These are phyloP conservation scores for Palythoa caribaeorum DNA, from an alignment of 92 coral and sea anemone genomes.

Conservation along the genomic window DNA sequence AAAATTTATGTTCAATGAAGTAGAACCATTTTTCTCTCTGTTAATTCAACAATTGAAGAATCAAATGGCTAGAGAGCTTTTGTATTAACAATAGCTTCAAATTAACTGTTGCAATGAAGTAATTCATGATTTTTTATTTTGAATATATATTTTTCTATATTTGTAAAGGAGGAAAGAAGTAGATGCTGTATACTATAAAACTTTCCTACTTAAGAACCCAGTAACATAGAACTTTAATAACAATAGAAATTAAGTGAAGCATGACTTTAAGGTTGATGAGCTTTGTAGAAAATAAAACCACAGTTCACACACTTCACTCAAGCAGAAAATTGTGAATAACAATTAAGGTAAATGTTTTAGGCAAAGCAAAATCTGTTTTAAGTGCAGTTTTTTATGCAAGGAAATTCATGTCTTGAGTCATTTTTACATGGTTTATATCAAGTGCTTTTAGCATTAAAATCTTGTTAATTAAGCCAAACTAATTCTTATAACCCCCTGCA, in stretches of 20 bases:
- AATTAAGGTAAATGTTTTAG: background rate
- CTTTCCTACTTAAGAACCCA: background rate
- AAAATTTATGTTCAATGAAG: background rate
- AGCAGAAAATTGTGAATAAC: conserved; percentile 33
- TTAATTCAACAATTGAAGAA: conserved; percentile 26
- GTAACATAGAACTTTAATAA: background rate
- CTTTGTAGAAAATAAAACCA: conserved; percentile 27
- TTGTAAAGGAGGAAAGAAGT: no score
- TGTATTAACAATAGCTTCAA: background rate
- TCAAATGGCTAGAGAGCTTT: background rate
- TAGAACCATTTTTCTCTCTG: background rate
- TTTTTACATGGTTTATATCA: no score
- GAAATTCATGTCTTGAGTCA: no score
- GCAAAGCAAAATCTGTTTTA: background rate
- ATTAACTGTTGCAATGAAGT: no score
- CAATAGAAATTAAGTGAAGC: conserved; percentile 30
- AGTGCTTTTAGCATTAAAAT: background rate
- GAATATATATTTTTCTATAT: no score
- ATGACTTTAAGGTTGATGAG: conserved; percentile 22
- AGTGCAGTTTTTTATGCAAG: background rate
- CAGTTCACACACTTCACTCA: conserved; percentile 15
- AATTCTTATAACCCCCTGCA: background rate
- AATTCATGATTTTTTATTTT: no score
- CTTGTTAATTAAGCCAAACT: background rate
- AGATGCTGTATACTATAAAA: background rate